phyloP scores from a whole-genome alignment of 2,797 vertebrate species.

The Nasua narica region DNA sequence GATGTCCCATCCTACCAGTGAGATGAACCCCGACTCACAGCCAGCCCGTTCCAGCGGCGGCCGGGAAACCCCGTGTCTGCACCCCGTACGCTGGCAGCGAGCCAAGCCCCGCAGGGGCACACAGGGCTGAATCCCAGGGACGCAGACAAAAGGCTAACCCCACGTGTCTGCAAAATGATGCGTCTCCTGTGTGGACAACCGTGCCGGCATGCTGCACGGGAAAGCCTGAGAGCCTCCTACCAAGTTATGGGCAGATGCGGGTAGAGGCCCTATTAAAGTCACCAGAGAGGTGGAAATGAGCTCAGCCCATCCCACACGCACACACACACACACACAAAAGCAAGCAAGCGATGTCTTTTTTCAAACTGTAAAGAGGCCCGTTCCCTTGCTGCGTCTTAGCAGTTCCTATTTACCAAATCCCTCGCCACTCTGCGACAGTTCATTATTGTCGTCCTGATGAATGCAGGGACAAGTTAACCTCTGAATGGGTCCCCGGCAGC shows the following conservation, averaged over 20 bases:
- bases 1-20: neutral
- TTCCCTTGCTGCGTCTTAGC: neutral
- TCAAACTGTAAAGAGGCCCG: neutral
- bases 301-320: neutral
- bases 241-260: rapidly evolving
- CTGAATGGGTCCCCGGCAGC: constrained; percentile 61
- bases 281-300: neutral
- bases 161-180: neutral
- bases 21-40: neutral
- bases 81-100: rapidly evolving
- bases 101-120: neutral
- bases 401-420: constrained; percentile 42
- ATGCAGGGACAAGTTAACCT: constrained; percentile 74
- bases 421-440: constrained; percentile 43
- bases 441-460: constrained; percentile 66
- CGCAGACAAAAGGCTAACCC: neutral
- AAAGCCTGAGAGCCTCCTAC: neutral
- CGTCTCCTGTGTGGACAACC: neutral
- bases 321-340: neutral
- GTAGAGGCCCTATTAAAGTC: neutral
- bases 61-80: rapidly evolving
- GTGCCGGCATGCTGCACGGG: rapidly evolving
- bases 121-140: neutral
- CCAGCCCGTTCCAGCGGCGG: neutral
- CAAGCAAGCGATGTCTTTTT: neutral